These are phyloP conservation scores for Nomada fucata DNA, from an alignment of 2,888 invertebrate genomes.

Conservation along the genomic window DNA sequence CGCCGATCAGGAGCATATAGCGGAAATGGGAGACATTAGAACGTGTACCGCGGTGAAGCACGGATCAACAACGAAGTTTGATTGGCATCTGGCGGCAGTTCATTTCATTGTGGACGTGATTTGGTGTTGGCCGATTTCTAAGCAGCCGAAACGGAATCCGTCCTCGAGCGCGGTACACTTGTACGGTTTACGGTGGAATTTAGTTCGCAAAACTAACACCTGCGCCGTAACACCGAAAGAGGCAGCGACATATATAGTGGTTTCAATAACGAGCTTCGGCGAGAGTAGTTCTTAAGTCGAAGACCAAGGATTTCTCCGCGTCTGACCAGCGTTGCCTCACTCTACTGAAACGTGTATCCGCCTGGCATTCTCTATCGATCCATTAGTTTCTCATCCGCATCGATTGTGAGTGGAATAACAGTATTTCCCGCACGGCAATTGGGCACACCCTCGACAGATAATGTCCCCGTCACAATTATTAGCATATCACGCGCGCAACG, in stretches of 20 bases:
- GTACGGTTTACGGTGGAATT: slow-evolving; percentile 9
- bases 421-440: too few species aligned
- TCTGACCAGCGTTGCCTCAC: neutral
- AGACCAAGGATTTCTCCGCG: too few species aligned
- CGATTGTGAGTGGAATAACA: too few species aligned
- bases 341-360: neutral
- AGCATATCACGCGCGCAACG: too few species aligned
- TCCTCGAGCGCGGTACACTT: slow-evolving; percentile 5
- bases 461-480: too few species aligned
- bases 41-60: slow-evolving; percentile 29
- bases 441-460: too few species aligned
- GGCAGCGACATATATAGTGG: too few species aligned
- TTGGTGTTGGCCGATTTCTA: slow-evolving; percentile 34
- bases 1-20: slow-evolving; percentile 31
- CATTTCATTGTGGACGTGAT: slow-evolving; percentile 37
- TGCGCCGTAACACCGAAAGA: neutral
- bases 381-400: too few species aligned
- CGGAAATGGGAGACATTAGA: slow-evolving; percentile 59
- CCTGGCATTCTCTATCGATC: too few species aligned
- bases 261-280: neutral
- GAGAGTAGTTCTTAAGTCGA: neutral
- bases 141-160: slow-evolving; percentile 13
- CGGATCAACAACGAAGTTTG: slow-evolving; percentile 59
- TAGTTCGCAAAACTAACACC: neutral
- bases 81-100: slow-evolving; percentile 54